Evolutionary conservation across 2,797 vertebrate genomes (phyloP), one percentile per base, ranked within the genome.

Genomic region (Calcarius lapponicus): DNA sequence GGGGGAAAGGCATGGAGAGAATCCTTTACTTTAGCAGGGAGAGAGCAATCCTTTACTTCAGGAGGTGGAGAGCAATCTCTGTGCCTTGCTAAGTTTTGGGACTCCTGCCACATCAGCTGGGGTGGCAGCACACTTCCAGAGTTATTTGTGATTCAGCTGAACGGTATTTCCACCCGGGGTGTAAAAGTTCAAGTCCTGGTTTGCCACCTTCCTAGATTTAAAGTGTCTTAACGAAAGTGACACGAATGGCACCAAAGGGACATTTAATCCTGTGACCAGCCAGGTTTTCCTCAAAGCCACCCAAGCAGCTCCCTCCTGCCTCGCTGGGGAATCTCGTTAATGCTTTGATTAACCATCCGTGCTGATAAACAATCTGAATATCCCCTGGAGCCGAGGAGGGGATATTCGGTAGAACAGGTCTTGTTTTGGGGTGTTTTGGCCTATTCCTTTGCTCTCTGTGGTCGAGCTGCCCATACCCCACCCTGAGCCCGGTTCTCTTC

Each of bases 301-400:
- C 75, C 38, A 29, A 32, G 12, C 54, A 17, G 40, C 2, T 5
- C 62, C 17, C 7, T 20, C 26, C 36, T 29, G 36, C 36, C 26
- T 1, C 36, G 1, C 25, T 10, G 25, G 36, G 36, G 57, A 11
- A 26, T 18, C 1, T 11, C 7, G 6, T 40, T 8, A 1, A 1
- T 1, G 36, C 80, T 70, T 34, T 12, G 28, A 45, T 57, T 28
- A 38, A 28, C 29, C 42, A 15, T 34, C 8, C 14, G 32, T 6
- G 43, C 26, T 62, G 3, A 62, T 22, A 58, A 92, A 53, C 24
- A 34, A 25, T 6, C 53, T 2, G 18, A 56, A 56, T 10, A 24
- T 34, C 9, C 54, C 62, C 36, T 8, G 48, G 2, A 29, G 53
- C 13, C 2, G 7, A 72, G 72, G 2, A 25, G 50, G 31, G 45